Evolutionary conservation across 2,113 vertebrate species (phyloP), one percentile per base, ranked within the genome.

Genomic region (Cephalopholis sonnerati): DNA sequence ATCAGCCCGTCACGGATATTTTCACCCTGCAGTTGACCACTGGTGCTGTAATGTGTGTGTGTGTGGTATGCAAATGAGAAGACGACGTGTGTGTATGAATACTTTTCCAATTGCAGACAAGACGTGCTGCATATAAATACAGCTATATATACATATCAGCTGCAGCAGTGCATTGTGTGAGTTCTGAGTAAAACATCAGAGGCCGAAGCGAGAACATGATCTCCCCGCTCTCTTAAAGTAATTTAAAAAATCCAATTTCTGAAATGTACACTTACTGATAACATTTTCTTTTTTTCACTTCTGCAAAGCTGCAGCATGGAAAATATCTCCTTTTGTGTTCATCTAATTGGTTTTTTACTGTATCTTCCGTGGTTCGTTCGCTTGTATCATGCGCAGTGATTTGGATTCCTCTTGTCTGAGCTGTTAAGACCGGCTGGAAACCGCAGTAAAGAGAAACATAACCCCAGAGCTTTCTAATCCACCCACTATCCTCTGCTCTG

Each of bases 391-490:
- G 77, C 74, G 80, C 80, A 87, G 81, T 65, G 77, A 89, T 91
- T 87, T 58, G 74, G 83, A 87, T 89, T 85, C 57, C 44, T 78
- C 78, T 82, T 74, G 73, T 88, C 59, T 86, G 87, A 89, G 87
- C 76, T 58, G 64, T 79, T 89, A 79, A 84, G 88, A 86, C 64
- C 24, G 67, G 16, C 62, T 82, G 62, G 68, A 91, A 90, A 88
- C 82, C 84, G 76, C 87, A 90, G 82, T 70, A 79, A 87, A 92
- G 72, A 87, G 72, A 91, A 84, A 84, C 77, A 82, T 84, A 86
- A 91, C 89, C 84, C 86, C 74, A 81, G 81, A 83, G 87, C 82
- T 88, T 80, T 93, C 81, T 93, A 93, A 94, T 90, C 93, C 92
- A 79, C 93, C 94, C 93, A 94, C 94, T 62, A 84, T 68, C 77